Evolutionary conservation across 2,888 invertebrate species (phyloP).

Genomic region (Ligdia adustata): DNA sequence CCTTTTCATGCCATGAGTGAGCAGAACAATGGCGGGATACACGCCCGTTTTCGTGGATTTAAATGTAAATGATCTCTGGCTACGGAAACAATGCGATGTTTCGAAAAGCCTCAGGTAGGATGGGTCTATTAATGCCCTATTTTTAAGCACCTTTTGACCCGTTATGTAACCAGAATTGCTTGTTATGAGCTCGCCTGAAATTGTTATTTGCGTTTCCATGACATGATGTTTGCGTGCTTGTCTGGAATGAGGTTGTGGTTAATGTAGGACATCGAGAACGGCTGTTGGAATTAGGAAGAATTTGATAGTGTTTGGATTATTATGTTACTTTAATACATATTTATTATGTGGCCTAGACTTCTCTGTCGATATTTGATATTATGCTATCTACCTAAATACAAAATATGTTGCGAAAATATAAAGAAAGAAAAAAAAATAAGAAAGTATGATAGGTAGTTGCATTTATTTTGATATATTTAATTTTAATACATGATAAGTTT

Average conservation of each 20-base stretch:
- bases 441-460: too few species aligned
- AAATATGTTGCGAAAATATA: too few species aligned
- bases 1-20: slow-evolving; percentile 63
- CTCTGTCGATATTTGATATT: too few species aligned
- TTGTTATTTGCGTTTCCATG: slow-evolving; percentile 8
- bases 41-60: slow-evolving; percentile 45
- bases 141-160: slow-evolving; percentile 6
- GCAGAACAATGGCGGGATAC: slow-evolving; percentile 46
- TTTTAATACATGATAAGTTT: too few species aligned
- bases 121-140: slow-evolving; percentile 16
- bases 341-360: too few species aligned
- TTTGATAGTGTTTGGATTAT: too few species aligned
- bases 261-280: not conserved
- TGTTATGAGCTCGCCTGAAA: not conserved
- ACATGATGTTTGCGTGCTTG: slow-evolving; percentile 15
- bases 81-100: slow-evolving; percentile 21
- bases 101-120: slow-evolving; percentile 8
- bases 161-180: not conserved
- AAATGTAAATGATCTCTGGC: slow-evolving; percentile 47
- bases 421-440: too few species aligned
- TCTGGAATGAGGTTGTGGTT: not conserved
- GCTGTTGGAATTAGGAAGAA: not conserved
- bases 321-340: too few species aligned
- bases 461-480: too few species aligned
- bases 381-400: too few species aligned